Conservation (phyloP, 2,888 invertebrate genomes). For the Onthophagus sagittarius region DNA sequence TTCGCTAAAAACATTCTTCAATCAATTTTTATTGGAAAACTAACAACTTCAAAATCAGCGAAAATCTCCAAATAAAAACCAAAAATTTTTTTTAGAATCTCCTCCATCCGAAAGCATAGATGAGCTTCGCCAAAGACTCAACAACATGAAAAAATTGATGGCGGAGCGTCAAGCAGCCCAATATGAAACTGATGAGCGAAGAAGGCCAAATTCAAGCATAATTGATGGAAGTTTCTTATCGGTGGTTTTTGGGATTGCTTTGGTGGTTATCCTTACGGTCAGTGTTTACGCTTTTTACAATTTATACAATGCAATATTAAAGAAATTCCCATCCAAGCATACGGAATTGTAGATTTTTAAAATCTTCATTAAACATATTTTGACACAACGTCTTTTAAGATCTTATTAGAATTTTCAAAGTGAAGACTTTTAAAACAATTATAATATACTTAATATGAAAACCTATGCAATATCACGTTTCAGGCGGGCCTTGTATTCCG, state of each 20-base stretch:
- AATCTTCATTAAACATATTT: not conserved
- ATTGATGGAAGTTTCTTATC: conserved; percentile 81
- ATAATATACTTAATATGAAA: too few relatives aligned
- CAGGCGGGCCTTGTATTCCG: not conserved
- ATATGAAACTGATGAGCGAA: conserved; percentile 47
- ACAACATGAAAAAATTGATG: conserved; percentile 78
- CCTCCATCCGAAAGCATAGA: conserved; percentile 66
- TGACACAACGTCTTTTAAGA: not conserved
- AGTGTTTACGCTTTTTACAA: conserved; percentile 84
- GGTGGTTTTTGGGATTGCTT: conserved; percentile 75
- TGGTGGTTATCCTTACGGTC: conserved; percentile 74
- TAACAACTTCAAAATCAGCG: too few relatives aligned
- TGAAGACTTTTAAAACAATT: not conserved
- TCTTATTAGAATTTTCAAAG: not conserved
- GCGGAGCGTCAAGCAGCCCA: conserved; percentile 62
- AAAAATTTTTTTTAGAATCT: too few relatives aligned
- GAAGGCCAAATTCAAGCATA: conserved; percentile 53
- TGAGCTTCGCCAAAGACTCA: conserved; percentile 70
- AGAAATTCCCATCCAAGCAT: conserved; percentile 77
- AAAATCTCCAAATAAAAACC: too few relatives aligned
- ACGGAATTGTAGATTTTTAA: conserved; percentile 69
- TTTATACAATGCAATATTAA: conserved; percentile 73
- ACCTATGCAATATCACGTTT: not conserved
- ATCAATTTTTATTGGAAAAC: not conserved
- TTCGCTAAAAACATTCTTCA: not conserved